These are phyloP conservation scores for Geococcyx californianus DNA, from an alignment of 2,113 vertebrate genomes.

Conservation along the genomic window DNA sequence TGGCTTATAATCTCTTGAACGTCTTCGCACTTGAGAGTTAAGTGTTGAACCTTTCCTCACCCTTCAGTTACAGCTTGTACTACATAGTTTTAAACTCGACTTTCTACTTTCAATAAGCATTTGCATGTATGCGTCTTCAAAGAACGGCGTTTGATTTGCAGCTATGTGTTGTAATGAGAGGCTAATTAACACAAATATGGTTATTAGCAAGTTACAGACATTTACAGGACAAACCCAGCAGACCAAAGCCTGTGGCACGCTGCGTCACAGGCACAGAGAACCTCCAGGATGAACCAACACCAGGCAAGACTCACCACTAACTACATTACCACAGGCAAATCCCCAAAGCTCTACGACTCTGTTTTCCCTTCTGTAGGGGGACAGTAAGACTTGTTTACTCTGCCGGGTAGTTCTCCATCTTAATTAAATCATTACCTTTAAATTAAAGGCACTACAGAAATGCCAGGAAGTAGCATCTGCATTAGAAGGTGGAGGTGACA, in stretches of 20 bases:
- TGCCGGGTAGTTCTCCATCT: background rate
- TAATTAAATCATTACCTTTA: slow-evolving; percentile 64
- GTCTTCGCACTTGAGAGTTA: background rate
- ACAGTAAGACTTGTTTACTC: background rate
- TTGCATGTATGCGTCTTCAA: slow-evolving; percentile 57
- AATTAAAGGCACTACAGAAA: slow-evolving; percentile 60
- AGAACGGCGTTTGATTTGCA: slow-evolving; percentile 62
- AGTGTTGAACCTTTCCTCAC: slow-evolving; percentile 50
- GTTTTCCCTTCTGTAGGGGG: slow-evolving; percentile 25
- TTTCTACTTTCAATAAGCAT: slow-evolving; percentile 45
- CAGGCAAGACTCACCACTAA: background rate
- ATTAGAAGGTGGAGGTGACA: slow-evolving; percentile 48
- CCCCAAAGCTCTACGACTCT: background rate
- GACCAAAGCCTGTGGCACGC: background rate
- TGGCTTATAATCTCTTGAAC: background rate
- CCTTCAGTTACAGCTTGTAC: slow-evolving; percentile 6
- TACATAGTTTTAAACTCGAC: slow-evolving; percentile 22
- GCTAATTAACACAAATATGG: slow-evolving; percentile 58
- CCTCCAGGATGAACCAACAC: background rate
- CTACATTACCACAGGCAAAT: background rate
- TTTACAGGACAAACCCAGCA: slow-evolving; percentile 15
- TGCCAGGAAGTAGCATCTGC: slow-evolving; percentile 34
- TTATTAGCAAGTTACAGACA: slow-evolving; percentile 48
- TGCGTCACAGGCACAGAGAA: background rate
- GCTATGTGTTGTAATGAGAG: slow-evolving; percentile 44